Evolutionary conservation across 2,113 vertebrate genomes (phyloP).

Genomic region (Sylvilagus bachmani): DNA sequence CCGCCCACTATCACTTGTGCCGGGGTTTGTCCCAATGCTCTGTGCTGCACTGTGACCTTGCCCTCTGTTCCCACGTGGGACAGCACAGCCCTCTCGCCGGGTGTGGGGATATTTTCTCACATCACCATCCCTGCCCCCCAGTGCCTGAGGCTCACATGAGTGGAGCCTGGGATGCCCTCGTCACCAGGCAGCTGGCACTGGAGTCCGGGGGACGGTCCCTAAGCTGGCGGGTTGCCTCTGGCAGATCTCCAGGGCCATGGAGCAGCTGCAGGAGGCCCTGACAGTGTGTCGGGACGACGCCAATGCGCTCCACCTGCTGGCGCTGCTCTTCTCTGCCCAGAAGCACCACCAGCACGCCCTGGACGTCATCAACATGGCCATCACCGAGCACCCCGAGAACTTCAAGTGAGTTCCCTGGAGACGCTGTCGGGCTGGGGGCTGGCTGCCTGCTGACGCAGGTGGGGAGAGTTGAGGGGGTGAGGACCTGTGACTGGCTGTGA

Average conservation of each 20-base stretch:
- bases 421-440: not conserved
- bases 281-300: constrained; percentile 92
- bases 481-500: not conserved
- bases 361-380: constrained; percentile 94
- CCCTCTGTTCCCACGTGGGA: not conserved
- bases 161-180: rapidly evolving
- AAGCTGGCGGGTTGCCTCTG: constrained; percentile 19
- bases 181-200: not conserved
- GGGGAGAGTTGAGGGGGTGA: not conserved
- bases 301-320: constrained; percentile 95
- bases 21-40: not conserved
- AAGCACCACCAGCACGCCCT: constrained; percentile 95
- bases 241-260: constrained; percentile 95
- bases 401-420: constrained; percentile 92
- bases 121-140: not conserved
- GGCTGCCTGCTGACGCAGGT: not conserved
- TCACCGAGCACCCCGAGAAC: constrained; percentile 95
- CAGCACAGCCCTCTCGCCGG: not conserved
- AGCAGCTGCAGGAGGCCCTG: constrained; percentile 93
- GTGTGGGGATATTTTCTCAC: not conserved
- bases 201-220: not conserved
- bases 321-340: constrained; percentile 96
- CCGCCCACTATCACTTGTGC: not conserved
- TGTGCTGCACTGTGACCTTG: rapidly evolving
- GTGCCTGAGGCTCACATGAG: not conserved